Conservation (phyloP, 2,888 invertebrate genomes). For the Caenorhabditis sp. region DNA sequence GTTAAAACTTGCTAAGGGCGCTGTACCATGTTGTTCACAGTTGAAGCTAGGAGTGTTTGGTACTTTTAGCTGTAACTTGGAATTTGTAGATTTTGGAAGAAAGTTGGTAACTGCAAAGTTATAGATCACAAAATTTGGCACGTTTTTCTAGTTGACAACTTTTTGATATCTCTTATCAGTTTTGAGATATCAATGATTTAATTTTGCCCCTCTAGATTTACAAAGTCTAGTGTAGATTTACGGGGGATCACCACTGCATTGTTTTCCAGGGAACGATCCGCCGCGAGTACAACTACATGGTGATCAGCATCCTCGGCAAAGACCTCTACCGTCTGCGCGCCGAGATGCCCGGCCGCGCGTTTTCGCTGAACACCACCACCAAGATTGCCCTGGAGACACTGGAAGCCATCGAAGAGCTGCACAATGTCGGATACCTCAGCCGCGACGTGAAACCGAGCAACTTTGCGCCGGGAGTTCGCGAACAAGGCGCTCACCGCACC, state of each 20-base stretch:
- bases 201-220: too few relatives aligned
- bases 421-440: conserved; percentile 63
- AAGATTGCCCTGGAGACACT: conserved; percentile 72
- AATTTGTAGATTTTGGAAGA: too few relatives aligned
- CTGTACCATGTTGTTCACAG: too few relatives aligned
- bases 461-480: conserved; percentile 69
- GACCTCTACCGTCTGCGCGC: conserved; percentile 69
- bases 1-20: too few relatives aligned
- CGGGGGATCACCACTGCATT: too few relatives aligned
- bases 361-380: conserved; percentile 72
- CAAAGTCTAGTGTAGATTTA: too few relatives aligned
- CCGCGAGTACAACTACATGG: conserved; percentile 74
- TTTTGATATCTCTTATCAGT: background rate
- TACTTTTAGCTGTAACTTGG: too few relatives aligned
- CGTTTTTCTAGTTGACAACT: background rate
- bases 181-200: background rate
- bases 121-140: background rate
- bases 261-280: conserved; percentile 57
- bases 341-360: conserved; percentile 62
- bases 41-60: too few relatives aligned
- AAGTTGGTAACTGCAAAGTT: background rate
- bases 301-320: conserved; percentile 71
- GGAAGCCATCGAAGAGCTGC: conserved; percentile 72
- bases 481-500: conserved; percentile 40
- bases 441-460: conserved; percentile 71